Base-by-base conservation (phyloP, 1,140 invertebrate species). In the Ceratitis capitata region DNA sequence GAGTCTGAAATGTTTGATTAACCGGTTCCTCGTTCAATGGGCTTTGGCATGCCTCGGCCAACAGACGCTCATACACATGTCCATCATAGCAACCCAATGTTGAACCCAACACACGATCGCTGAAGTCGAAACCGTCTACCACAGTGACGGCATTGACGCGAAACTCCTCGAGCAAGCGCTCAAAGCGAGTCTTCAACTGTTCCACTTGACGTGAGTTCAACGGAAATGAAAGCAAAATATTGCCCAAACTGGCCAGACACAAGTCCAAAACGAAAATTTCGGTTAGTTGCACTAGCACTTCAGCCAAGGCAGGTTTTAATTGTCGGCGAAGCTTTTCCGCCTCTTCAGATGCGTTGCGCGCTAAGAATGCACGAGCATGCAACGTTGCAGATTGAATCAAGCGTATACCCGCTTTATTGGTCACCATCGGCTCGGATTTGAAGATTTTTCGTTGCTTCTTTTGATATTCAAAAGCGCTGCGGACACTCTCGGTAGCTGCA, bases 121-220 rank as follows among this genome's bases (percentile, higher is more conserved):
- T 93, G 58, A 97, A 94, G 91, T 98, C 97, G 89, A 98, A 99
- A 6, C 96, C 95, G 92, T 99, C 98, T 0, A 98, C 98, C 3
- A 99, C 92, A 3, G 95, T 95, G 0, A 99, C 95, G 2, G 97
- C 97, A 92, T 99, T 97, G 10, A 96, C 95, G 85, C 98, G 94
- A 32, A 99, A 93, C 3, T 92, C 87, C 1, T 89, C 88, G 56
- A 99, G 92, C 32, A 97, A 90, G 29, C 94, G 93, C 87, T 96
- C 95, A 78, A 97, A 92, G 83, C 94, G 94, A 5, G 92, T 88
- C 89, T 97, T 95, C 26, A 97, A 88, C 0, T 92, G 86, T 32
- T 93, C 92, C 14, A 98, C 92, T 87, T 97, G 94, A 58, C 92
- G 89, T 19, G 93, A 92, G 3, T 91, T 93, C 82, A 96, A 90